These are phyloP conservation scores for Drosophila sp. DNA, from an alignment of 1,140 invertebrate genomes.

Conservation along the genomic window DNA sequence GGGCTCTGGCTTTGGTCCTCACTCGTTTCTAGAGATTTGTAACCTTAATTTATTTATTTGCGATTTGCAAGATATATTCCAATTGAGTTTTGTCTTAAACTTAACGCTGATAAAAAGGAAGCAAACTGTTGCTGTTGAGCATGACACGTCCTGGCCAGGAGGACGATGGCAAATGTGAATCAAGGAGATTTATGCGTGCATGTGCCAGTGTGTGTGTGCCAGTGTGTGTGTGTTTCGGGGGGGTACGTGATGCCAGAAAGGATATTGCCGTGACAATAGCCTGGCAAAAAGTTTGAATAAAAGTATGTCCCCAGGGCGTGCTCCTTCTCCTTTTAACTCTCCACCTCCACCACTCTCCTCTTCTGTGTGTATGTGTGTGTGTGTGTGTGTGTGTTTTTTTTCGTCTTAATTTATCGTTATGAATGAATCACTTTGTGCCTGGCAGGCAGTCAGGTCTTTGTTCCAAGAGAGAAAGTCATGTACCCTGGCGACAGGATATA, in stretches of 20 bases:
- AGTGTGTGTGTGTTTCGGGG: not conserved
- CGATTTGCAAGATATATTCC: constrained; percentile 71
- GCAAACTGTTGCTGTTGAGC: constrained; percentile 57
- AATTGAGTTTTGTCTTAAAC: constrained; percentile 67
- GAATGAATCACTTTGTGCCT: constrained; percentile 74
- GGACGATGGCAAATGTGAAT: constrained; percentile 33
- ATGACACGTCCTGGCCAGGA: constrained; percentile 50
- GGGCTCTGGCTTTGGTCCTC: not conserved
- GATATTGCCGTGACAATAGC: constrained; percentile 25
- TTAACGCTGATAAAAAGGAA: constrained; percentile 42
- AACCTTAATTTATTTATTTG: constrained; percentile 78
- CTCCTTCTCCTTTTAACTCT: not conserved
- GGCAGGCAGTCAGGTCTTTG: constrained; percentile 34
- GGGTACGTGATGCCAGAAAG: constrained; percentile 31
- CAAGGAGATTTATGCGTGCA: constrained; percentile 55
- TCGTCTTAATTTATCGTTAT: constrained; percentile 76
- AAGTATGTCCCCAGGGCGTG: constrained; percentile 58
- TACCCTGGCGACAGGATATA: constrained; percentile 63
- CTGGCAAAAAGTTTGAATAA: constrained; percentile 54
- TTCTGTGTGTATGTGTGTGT: constrained; percentile 21
- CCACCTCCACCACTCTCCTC: not conserved
- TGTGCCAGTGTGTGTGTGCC: constrained; percentile 9
- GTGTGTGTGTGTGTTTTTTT: constrained; percentile 35
- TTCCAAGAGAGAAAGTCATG: constrained; percentile 51
- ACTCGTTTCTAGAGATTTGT: constrained; percentile 54